Conservation (phyloP, 2,888 invertebrate genomes). For the Atethmia centrago region DNA sequence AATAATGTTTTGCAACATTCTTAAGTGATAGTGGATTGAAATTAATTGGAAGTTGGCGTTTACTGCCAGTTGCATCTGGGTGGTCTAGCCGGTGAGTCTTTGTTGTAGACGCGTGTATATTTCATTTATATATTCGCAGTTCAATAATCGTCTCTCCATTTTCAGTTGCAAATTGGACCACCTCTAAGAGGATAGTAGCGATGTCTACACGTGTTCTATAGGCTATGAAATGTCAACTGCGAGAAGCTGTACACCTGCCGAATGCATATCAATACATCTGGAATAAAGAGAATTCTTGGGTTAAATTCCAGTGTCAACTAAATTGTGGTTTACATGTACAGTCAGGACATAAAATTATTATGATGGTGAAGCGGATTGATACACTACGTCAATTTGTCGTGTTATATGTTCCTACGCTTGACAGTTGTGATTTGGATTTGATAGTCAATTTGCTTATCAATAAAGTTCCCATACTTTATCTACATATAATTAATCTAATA, state of each 20-base stretch:
- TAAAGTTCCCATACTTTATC: not conserved
- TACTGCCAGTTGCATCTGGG: slow-evolving; percentile 52
- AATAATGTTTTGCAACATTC: slow-evolving; percentile 52
- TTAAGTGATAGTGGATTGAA: slow-evolving; percentile 55
- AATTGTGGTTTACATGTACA: slow-evolving; percentile 5
- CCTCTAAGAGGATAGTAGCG: slow-evolving; percentile 31
- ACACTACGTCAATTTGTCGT: too few relatives aligned
- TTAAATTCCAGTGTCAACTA: slow-evolving; percentile 1
- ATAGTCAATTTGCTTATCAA: not conserved
- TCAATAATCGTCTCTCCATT: slow-evolving; percentile 54
- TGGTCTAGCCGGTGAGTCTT: slow-evolving; percentile 59
- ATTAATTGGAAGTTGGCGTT: slow-evolving; percentile 64
- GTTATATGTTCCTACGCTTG: not conserved
- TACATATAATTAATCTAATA: not conserved
- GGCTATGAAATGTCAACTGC: slow-evolving; percentile 29
- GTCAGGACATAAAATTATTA: not conserved
- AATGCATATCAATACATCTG: slow-evolving; percentile 33
- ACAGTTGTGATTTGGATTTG: not conserved
- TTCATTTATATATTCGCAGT: slow-evolving; percentile 55
- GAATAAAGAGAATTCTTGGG: slow-evolving; percentile 1
- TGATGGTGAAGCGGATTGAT: not conserved
- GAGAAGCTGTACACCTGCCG: slow-evolving; percentile 36
- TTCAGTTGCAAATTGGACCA: slow-evolving; percentile 59
- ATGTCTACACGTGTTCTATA: slow-evolving; percentile 16
- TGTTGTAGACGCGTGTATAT: slow-evolving; percentile 42